These are phyloP conservation scores for Acanthiza pusilla DNA, from an alignment of 2,797 vertebrate species.

Conservation along the genomic window DNA sequence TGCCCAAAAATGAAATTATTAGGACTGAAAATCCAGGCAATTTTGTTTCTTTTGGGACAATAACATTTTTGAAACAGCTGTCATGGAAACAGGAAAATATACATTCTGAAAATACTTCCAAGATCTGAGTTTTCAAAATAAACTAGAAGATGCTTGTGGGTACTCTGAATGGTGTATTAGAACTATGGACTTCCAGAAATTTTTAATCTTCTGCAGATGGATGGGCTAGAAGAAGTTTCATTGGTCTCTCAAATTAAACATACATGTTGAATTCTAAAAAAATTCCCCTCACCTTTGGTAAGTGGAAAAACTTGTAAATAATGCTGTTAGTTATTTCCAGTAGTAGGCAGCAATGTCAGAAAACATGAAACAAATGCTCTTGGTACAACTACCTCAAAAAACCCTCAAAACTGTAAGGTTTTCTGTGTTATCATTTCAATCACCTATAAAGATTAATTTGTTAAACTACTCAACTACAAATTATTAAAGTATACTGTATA, in stretches of 20 bases:
- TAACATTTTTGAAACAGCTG: background rate
- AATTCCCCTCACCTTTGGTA: background rate
- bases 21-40: background rate
- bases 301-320: background rate
- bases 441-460: background rate
- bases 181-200: background rate
- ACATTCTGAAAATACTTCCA: background rate
- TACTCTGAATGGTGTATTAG: background rate
- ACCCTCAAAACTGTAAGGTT: background rate
- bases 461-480: background rate
- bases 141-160: background rate
- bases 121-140: background rate
- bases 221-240: background rate
- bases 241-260: background rate
- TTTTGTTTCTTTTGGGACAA: background rate
- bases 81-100: background rate
- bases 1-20: background rate
- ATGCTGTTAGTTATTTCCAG: background rate
- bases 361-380: background rate
- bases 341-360: background rate
- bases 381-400: background rate
- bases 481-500: background rate
- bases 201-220: background rate
- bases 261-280: background rate
- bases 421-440: background rate